Percentiles rank a stretch among this genome's conserved stretches.
Evolutionary conservation across 2,113 vertebrate genomes (phyloP).

Genomic region (Etheostoma spectabile): DNA sequence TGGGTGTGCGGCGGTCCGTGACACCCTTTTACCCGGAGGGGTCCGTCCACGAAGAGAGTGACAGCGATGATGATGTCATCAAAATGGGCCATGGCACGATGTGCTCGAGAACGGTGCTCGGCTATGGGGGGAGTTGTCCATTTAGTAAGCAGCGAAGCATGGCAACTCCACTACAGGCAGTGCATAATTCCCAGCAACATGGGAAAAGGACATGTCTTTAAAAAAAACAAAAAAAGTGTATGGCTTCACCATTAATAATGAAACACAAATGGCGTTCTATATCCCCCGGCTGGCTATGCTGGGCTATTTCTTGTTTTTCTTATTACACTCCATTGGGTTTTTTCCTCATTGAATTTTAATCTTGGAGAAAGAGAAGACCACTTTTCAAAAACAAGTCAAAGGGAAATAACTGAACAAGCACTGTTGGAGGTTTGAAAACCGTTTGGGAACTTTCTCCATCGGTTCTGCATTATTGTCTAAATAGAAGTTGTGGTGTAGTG

Average conservation of each 20-base stretch:
- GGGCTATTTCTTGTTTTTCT: conserved; percentile 65
- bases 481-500: conserved; percentile 16
- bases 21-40: conserved; percentile 68
- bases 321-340: conserved; percentile 65
- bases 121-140: conserved; percentile 65
- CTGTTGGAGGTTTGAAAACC: conserved; percentile 57
- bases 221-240: conserved; percentile 37
- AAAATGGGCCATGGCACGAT: conserved; percentile 72
- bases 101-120: conserved; percentile 59
- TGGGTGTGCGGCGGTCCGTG: conserved; percentile 76
- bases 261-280: conserved; percentile 69
- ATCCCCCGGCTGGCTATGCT: conserved; percentile 67
- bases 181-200: conserved; percentile 63
- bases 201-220: conserved; percentile 37
- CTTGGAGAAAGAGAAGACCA: conserved; percentile 50
- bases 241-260: conserved; percentile 73
- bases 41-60: conserved; percentile 67
- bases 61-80: conserved; percentile 84
- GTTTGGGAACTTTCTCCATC: conserved; percentile 59
- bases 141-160: conserved; percentile 77
- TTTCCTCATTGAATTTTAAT: conserved; percentile 74
- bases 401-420: conserved; percentile 71
- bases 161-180: conserved; percentile 70
- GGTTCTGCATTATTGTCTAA: conserved; percentile 41
- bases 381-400: conserved; percentile 76